Base-by-base conservation (phyloP, 2,888 invertebrate species). In the Octonoba sinensis region DNA sequence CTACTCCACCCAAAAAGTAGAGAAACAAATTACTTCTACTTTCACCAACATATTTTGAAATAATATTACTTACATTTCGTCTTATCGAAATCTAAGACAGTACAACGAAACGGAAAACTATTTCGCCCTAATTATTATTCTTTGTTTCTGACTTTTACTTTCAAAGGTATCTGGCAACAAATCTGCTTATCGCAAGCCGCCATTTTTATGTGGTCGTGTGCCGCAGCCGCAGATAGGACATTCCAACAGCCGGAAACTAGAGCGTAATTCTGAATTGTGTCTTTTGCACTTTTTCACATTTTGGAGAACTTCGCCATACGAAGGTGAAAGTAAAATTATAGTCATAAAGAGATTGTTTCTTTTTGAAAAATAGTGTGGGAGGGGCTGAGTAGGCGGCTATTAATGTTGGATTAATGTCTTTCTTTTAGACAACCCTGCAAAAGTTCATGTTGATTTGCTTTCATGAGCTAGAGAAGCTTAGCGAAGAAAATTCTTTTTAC, bases 181-280 rank as follows among this genome's bases (percentile, higher is more conserved):
- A 74, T 59, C 59, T 65, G 57, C 59, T 76, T 76, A 76, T 76
- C 76, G 62, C 54, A 13, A 24, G 62, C 69, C 60, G 67, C 76
- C 76, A 76, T 76, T 76, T 76, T 69, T 67, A 62, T 54, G 51
- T 8, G 46, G 76, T 76, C 76, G 76, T 76, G 76, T 76, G 76
- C 76, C 76, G 15, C 24, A 24, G 44, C 24, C 46, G 54, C 24
- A 69, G 76, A 76, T 76, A n/a, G 44, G 22, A 44, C 36, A 46
- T 8, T 22, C 24, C 69, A 69, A 76, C 12, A 2, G 36, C 22
- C 62, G 60, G 62, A 67, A 76, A 76, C 69, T 76, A 20, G 76
- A 76, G 69, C 76, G 56, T 54, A 54, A 60, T 22, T 59, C 59
- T 22, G 27, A 12, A 27, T 62, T 67, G 18, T 46, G 22, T 46